Conservation (phyloP, 2,113 vertebrate species). For the Melanocharis versteri region DNA sequence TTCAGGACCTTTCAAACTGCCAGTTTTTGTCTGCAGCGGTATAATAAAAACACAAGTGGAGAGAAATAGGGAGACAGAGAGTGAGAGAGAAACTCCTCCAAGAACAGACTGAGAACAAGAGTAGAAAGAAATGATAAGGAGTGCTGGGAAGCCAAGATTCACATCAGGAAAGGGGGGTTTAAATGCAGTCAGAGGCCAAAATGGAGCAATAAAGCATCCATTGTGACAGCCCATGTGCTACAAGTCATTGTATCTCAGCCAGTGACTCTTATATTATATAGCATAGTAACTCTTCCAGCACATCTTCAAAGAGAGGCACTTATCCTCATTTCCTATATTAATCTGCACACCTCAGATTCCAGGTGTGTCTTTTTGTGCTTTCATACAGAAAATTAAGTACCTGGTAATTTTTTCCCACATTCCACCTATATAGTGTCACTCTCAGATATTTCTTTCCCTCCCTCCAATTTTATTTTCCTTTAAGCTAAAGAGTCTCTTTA, state of each 20-base stretch:
- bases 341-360: not conserved
- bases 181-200: not conserved
- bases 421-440: not conserved
- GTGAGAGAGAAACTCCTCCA: not conserved
- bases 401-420: not conserved
- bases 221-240: not conserved
- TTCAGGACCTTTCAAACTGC: not conserved
- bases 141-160: not conserved
- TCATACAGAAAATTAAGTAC: not conserved
- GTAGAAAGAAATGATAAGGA: constrained; percentile 6
- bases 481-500: not conserved
- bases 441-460: not conserved
- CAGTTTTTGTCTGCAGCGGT: not conserved
- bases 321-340: not conserved
- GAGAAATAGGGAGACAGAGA: not conserved
- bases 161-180: not conserved
- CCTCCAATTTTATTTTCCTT: not conserved
- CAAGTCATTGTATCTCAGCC: not conserved
- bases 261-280: not conserved
- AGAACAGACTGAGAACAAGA: not conserved
- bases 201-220: not conserved
- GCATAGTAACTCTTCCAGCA: not conserved
- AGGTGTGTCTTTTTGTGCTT: not conserved
- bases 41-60: not conserved
- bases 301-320: not conserved